Evolutionary conservation across 2,113 vertebrate genomes (phyloP), one percentile per base, ranked within the genome.

Genomic region (Lucifuga dentata): DNA sequence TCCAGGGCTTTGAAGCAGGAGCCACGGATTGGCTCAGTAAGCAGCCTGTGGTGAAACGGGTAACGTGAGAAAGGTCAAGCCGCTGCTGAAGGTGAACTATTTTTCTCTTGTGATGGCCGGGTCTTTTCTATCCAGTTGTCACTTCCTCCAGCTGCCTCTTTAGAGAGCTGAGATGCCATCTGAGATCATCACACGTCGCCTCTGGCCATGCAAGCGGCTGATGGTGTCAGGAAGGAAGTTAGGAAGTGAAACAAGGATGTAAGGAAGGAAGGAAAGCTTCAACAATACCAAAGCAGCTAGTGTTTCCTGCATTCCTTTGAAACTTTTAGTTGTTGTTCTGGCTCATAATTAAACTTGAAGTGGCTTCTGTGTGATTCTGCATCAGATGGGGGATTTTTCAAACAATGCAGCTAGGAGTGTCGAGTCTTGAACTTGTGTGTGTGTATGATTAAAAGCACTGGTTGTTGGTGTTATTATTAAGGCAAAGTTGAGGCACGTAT

Each of bases 141-240:
- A 83, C 75, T 75, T 89, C 86, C 88, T 87, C 81, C 86, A 86
- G 85, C 83, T 87, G 88, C 71, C 65, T 24, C 68, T 66, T 64
- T 46, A 41, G 61, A 67, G 77, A 69, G 59, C 53, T 8, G 48
- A 71, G 68, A 78, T 62, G 49, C 38, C 16, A 41, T 76, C 58
- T 48, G 45, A 81, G 60, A 52, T 75, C 71, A 13, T 11, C 8
- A n/a, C 38, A 43, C 32, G 11, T 60, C 26, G 56, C 73, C 40
- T 80, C 59, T 26, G 74, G 39, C 45, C 61, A 32, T 16, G 33
- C 46, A 51, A 63, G 43, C 35, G 58, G 59, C 29, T 35, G 52
- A 59, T 58, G 66, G 56, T 53, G 43, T 17, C 16, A 65, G 73
- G 72, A 77, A 81, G 65, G 73, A 68, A 61, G 59, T 38, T 64